Conservation (phyloP, 2,113 vertebrate genomes). For the Alligator sinensis region DNA sequence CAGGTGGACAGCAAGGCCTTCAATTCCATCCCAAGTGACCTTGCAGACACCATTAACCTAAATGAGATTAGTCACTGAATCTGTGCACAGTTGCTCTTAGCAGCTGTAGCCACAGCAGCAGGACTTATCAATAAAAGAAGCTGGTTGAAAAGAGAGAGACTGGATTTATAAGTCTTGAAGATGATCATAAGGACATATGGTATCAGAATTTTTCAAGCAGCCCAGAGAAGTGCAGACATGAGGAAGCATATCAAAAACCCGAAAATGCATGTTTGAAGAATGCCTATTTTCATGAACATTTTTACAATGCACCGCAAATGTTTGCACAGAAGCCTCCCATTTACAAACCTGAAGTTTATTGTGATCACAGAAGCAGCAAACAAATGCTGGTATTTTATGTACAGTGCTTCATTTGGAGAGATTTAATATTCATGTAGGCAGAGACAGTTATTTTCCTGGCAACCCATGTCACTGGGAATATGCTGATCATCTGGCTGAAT, state of each 20-base stretch:
- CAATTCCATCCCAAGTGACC: slow-evolving; percentile 44
- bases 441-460: slow-evolving; percentile 56
- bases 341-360: slow-evolving; percentile 45
- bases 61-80: slow-evolving; percentile 38
- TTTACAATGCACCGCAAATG: slow-evolving; percentile 56
- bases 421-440: slow-evolving; percentile 55
- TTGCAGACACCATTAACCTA: slow-evolving; percentile 43
- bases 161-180: slow-evolving; percentile 46
- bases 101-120: slow-evolving; percentile 60
- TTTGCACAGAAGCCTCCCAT: slow-evolving; percentile 65
- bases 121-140: slow-evolving; percentile 41
- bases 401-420: slow-evolving; percentile 52
- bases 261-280: slow-evolving; percentile 48
- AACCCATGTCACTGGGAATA: slow-evolving; percentile 58
- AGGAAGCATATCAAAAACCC: slow-evolving; percentile 17
- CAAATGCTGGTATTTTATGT: slow-evolving; percentile 64
- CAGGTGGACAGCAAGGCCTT: slow-evolving; percentile 15
- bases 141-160: not conserved
- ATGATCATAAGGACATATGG: slow-evolving; percentile 61
- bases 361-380: slow-evolving; percentile 56
- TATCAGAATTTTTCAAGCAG: slow-evolving; percentile 50
- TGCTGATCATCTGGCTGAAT: slow-evolving; percentile 50
- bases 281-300: slow-evolving; percentile 29
- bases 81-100: slow-evolving; percentile 26
- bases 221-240: slow-evolving; percentile 55